phyloP scores from a whole-genome alignment of 2,113 vertebrate species.

The Danio rerio region DNA sequence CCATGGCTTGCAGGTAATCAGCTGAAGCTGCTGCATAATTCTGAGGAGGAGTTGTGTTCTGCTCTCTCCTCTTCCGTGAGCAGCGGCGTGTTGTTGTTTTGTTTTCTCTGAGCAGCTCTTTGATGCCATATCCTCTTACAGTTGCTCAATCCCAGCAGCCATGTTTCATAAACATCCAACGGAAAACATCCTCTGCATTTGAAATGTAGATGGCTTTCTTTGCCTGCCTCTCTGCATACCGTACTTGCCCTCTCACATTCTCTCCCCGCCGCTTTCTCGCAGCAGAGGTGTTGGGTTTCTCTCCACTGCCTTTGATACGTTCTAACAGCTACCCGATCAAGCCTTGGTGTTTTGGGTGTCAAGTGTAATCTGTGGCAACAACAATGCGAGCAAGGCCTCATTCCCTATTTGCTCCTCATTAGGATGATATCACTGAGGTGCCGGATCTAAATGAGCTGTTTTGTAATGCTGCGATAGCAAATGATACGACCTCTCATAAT shows the following conservation, averaged over 20 bases:
- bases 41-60: conserved; percentile 63
- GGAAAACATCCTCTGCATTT: conserved; percentile 80
- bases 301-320: conserved; percentile 69
- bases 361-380: conserved; percentile 73
- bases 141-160: conserved; percentile 75
- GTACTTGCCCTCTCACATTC: conserved; percentile 71
- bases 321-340: conserved; percentile 70
- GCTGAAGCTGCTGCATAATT: conserved; percentile 48
- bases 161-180: conserved; percentile 79
- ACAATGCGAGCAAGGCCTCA: conserved; percentile 66
- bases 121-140: conserved; percentile 80
- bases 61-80: conserved; percentile 21
- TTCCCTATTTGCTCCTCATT: conserved; percentile 55
- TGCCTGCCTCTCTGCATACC: conserved; percentile 72
- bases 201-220: conserved; percentile 76
- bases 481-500: conserved; percentile 8
- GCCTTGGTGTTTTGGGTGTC: conserved; percentile 68
- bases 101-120: conserved; percentile 75
- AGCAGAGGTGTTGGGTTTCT: conserved; percentile 71
- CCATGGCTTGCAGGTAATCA: conserved; percentile 14
- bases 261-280: conserved; percentile 56
- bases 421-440: conserved; percentile 50
- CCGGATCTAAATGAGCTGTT: conserved; percentile 35
- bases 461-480: conserved; percentile 23
- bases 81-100: conserved; percentile 65